Percentiles rank a stretch among this genome's conserved stretches.
These are phyloP conservation scores for Crossaster papposus DNA, from an alignment of 53 echinoderm and acorn worm species.

Conservation along the genomic window DNA sequence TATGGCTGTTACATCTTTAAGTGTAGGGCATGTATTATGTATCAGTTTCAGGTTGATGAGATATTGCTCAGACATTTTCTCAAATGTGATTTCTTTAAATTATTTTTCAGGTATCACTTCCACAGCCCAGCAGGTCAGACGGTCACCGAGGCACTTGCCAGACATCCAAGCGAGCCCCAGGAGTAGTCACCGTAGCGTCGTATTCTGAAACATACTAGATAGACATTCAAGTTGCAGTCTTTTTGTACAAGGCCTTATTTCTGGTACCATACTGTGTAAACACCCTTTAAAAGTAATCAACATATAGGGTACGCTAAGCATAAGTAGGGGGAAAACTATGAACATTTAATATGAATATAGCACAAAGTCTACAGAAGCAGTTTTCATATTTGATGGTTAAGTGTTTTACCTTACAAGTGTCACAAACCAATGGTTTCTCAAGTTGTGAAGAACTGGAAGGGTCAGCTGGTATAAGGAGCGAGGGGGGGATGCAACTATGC, in stretches of 20 bases:
- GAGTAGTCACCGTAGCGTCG: not conserved
- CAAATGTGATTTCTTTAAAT: not conserved
- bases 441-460: not conserved
- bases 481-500: too few species aligned
- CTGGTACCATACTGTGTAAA: too few species aligned
- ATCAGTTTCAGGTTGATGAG: too few species aligned
- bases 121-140: constrained; percentile 91
- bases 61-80: too few species aligned
- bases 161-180: constrained; percentile 77
- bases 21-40: not conserved
- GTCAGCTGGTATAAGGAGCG: not conserved
- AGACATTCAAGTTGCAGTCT: too few species aligned
- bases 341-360: not conserved
- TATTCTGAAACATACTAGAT: not conserved
- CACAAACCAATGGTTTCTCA: constrained; percentile 9
- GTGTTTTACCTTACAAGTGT: not conserved
- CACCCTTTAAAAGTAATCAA: too few species aligned
- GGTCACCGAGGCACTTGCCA: constrained; percentile 77
- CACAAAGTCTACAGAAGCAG: not conserved
- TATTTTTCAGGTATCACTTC: constrained; percentile 84
- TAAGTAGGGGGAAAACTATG: not conserved
- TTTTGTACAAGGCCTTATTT: too few species aligned
- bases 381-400: not conserved
- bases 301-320: too few species aligned
- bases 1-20: too few species aligned